Base-by-base conservation (phyloP, 2,888 invertebrate species). In the Brenthis daphne region DNA sequence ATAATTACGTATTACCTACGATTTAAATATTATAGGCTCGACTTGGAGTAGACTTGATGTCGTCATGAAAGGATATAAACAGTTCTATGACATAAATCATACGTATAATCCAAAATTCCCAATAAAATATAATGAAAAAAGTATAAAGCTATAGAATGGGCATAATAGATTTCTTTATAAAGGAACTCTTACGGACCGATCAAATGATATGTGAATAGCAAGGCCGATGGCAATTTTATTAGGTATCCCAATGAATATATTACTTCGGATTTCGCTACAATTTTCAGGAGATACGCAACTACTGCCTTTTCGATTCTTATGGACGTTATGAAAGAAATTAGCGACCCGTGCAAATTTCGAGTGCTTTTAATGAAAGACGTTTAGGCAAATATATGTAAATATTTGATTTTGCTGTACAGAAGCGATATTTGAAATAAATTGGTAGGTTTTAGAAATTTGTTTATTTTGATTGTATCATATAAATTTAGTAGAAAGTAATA, bases 171-270 rank as follows among this genome's bases (percentile, higher is more conserved):
- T 67, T 65, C 29, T 57, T 67, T 64, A 64, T 67, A 67, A 66
- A 67, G 56, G 48, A 67, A 56, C 54, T 65, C 60, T 69, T 64
- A 60, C 58, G 67, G 57, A 29, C 54, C 60, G 57, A 63, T 55
- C 61, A 64, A 64, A 68, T 69, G 69, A 71, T 73, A 71, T 69
- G 61, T 73, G 74, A 71, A 70, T 71, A 70, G 72, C 29, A 58
- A 66, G 68, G 67, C 71, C 73, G 64, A 70, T 72, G 63, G 68
- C 69, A 67, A 71, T 72, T 73, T 75, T 75, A 74, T 74, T 73
- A 75, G 72, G 68, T 73, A 72, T 70, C 72, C 70, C 74, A 70
- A 75, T 74, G 75, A 75, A 74, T 75, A 73, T 75, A 72, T 75
- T 72, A 72, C 68, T 65, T 56, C 56, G 69, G 70, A 72, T 72